These are phyloP conservation scores for Nasonia vitripennis DNA, from an alignment of 1,140 invertebrate genomes.

Conservation along the genomic window DNA sequence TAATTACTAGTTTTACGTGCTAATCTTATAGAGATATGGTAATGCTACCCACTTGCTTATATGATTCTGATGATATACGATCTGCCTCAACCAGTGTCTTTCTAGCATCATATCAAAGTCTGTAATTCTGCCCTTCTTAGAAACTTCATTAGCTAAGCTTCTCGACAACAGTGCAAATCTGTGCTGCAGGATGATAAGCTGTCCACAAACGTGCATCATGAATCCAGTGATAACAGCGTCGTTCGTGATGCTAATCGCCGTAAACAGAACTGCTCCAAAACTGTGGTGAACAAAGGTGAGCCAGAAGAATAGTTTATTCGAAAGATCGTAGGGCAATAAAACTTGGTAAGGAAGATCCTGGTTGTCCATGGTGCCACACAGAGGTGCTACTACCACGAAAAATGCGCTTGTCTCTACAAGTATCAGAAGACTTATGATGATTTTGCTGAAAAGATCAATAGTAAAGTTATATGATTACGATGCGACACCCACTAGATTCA, in stretches of 20 bases:
- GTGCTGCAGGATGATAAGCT: slow-evolving; percentile 6
- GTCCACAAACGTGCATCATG: slow-evolving; percentile 31
- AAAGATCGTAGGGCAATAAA: slow-evolving; percentile 31
- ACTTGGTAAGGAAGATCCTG: slow-evolving; percentile 38
- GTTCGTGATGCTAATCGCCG: slow-evolving; percentile 13
- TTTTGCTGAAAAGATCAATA: not conserved
- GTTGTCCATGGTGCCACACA: not conserved
- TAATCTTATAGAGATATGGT: not conserved
- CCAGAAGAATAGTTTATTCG: not conserved
- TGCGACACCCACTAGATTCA: too few relatives aligned
- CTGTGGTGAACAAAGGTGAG: slow-evolving; percentile 37
- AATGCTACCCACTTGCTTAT: slow-evolving; percentile 14
- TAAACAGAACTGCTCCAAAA: not conserved
- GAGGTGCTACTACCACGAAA: not conserved
- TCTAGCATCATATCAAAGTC: not conserved
- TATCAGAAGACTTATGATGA: not conserved
- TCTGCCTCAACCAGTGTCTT: not conserved
- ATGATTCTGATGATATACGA: slow-evolving; percentile 20
- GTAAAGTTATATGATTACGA: too few relatives aligned
- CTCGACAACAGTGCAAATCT: not conserved
- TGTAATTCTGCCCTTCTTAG: not conserved
- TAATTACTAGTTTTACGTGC: not conserved
- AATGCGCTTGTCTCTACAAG: not conserved
- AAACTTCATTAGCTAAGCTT: not conserved
- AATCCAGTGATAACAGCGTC: slow-evolving; percentile 28